Evolutionary conservation across 92 coral and sea anemone genomes (phyloP), one percentile per base, ranked within the genome.

Genomic region (Umimayanthus chanpuru): DNA sequence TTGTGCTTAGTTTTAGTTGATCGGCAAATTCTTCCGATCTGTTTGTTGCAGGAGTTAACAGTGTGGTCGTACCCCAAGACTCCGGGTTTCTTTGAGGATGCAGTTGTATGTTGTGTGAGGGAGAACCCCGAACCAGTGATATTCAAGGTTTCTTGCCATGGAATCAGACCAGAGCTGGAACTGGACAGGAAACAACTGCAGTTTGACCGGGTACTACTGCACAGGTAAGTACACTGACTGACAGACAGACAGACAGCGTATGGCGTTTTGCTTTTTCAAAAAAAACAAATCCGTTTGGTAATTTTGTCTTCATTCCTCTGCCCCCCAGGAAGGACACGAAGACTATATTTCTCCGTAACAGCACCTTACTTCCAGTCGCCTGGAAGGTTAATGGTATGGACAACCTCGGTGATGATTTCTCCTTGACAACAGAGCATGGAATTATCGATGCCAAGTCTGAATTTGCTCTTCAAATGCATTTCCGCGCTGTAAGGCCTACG

Each of bases 11-110:
- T 85, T 82, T 64, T 8, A 58, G 47, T 32, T 41, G 4, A 7
- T 28, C 3, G 21, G 25, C 12, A 28, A 18, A 21, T 29, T 32
- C 2, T n/a, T 61, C 73, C 2, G 61, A 20, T 64, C 20, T 77
- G 81, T 36, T 77, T 81, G 83, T 28, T 77, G 30, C 67, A 96
- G 98, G 92, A 93, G 28, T 92, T 97, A 38, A 88, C 94, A 11
- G 77, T 97, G 44, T 97, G 99, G 99, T 93, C 99, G 47, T 97
- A 97, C 89, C 99, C 99, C 11, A 97, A 97, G 93, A 97, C 99
- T n/a, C 91, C 99, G 3, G 99, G 99, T 4, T 88, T 88, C 81
- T 97, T 97, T 86, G 99, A 97, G 65, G 99, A 97, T 75, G 98
- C 98, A 30, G 91, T 97, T 8, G 96, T 97, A 26, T 97, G 99